A percentile compares a stretch with the other conserved stretches of the same genome.
Evolutionary conservation across 2,888 invertebrate species (phyloP).

Genomic region (Synanthedon andrenaeformis): DNA sequence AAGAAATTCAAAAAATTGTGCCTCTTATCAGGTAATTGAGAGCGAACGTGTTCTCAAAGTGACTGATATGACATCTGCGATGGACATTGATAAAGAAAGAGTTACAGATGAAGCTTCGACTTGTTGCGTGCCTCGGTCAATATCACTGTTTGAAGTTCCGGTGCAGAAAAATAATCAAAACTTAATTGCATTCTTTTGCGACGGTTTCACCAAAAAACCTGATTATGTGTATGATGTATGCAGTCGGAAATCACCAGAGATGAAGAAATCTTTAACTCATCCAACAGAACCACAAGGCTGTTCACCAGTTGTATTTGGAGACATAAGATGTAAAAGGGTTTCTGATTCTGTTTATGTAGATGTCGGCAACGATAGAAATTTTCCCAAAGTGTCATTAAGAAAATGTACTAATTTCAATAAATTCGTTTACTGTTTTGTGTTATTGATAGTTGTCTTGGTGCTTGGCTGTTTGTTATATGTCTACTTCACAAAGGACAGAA

Average conservation of each 20-base stretch:
- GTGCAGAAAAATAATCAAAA: slow-evolving; percentile 18
- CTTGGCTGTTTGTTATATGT: slow-evolving; percentile 28
- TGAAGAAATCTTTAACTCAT: not conserved
- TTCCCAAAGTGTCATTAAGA: not conserved
- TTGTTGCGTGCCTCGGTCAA: slow-evolving; percentile 24
- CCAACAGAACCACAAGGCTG: not conserved
- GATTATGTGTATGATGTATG: slow-evolving; percentile 2
- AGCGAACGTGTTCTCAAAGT: slow-evolving; percentile 51
- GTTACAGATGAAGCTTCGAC: slow-evolving; percentile 15
- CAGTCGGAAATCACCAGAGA: not conserved
- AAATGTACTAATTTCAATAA: slow-evolving; percentile 6
- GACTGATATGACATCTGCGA: slow-evolving; percentile 48
- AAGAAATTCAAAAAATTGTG: slow-evolving; percentile 31
- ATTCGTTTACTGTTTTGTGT: slow-evolving; percentile 29
- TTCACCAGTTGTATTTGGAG: not conserved
- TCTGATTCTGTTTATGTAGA: slow-evolving; percentile 19
- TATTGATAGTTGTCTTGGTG: slow-evolving; percentile 35
- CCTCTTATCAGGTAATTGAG: slow-evolving; percentile 47
- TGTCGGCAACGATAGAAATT: not conserved
- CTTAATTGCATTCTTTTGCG: slow-evolving; percentile 28
- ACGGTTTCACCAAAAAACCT: slow-evolving; percentile 11
- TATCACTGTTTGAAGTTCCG: slow-evolving; percentile 26
- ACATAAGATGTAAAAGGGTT: slow-evolving; percentile 8
- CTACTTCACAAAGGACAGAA: slow-evolving; percentile 5
- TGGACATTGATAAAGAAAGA: slow-evolving; percentile 13